Base-by-base conservation (phyloP, 2,888 invertebrate genomes). In the Drosophila sordidapex region DNA sequence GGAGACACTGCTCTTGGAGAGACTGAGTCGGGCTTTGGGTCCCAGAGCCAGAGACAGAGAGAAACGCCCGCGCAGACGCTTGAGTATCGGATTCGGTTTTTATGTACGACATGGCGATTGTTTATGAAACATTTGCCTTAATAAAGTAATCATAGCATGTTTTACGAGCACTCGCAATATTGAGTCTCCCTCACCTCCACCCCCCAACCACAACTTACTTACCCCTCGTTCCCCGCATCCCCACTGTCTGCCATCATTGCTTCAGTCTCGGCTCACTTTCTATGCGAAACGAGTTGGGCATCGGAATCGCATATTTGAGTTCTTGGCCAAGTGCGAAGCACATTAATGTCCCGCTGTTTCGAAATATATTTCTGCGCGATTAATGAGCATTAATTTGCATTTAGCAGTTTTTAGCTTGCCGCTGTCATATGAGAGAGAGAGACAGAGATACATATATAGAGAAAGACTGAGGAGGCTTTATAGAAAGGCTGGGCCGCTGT, bases 351-450 rank as follows among this genome's bases (percentile, higher is more conserved):
- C 85, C 83, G 81, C 83, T 81, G 89, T 74, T 76, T 89, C 82
- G 70, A 82, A 77, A 79, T 85, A 85, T 83, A 85, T 81, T 38
- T 56, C 79, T 85, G 61, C 27, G 74, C 82, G 90, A 86, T 89
- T 85, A 87, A 87, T 87, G 88, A 89, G 83, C 82, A 73, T 85
- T 85, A 87, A 87, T 87, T 87, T 87, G 87, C 87, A 87, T 89
- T 87, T 89, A 82, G 81, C 81, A 69, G 77, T 78, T 74, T 66
- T 77, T 61, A 56, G 66, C 52, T 70, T 31, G 46, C 66, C 58
- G 58, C 73, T 62, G 35, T 48, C 54, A 31, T 15, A 29, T 27
- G 48, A 40, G 27, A 43, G 13, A 33, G 8, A 38, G 18, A 33
- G 13, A 43, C 0, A 36, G 2, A 6, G 0, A 36, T 36, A n/a